Evolutionary conservation across 2,113 vertebrate species (phyloP).

Genomic region (Ceyx melanurus): DNA sequence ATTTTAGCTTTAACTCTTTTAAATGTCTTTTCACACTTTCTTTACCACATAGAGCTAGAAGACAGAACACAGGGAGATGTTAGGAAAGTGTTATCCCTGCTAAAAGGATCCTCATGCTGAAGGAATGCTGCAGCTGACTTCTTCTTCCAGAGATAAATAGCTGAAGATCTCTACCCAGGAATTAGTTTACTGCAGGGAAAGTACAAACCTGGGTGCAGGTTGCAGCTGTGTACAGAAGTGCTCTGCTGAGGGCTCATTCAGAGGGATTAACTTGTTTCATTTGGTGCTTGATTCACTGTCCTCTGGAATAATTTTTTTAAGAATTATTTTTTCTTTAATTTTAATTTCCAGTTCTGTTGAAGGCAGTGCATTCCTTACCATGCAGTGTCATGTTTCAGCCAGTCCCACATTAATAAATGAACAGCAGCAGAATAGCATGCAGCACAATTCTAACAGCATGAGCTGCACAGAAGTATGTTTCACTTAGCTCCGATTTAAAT

Average conservation of each 20-base stretch:
- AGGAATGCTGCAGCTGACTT: background rate
- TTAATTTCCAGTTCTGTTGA: background rate
- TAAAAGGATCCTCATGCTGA: background rate
- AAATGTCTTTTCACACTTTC: conserved; percentile 28
- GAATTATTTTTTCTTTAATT: background rate
- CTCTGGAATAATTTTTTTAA: background rate
- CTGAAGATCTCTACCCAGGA: conserved; percentile 35
- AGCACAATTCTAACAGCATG: conserved; percentile 65
- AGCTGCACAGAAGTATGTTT: conserved; percentile 62
- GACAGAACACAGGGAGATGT: background rate
- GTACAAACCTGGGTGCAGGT: background rate
- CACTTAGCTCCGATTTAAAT: conserved; percentile 68
- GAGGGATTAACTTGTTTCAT: conserved; percentile 13
- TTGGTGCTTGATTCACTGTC: background rate
- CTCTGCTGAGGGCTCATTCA: conserved; percentile 27
- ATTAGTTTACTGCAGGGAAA: conserved; percentile 40
- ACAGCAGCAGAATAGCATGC: conserved; percentile 58
- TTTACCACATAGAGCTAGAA: background rate
- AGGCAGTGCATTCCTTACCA: background rate
- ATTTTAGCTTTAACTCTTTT: background rate
- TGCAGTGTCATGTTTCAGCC: background rate
- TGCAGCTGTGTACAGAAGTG: conserved; percentile 39
- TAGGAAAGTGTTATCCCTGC: background rate
- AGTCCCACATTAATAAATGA: conserved; percentile 63
- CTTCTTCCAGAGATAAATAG: conserved; percentile 47